A percentile compares a stretch with the other conserved stretches of the same genome.
phyloP scores from a whole-genome alignment of 64 coral and sea anemone genomes.

The Stichodactyla mertensii region DNA sequence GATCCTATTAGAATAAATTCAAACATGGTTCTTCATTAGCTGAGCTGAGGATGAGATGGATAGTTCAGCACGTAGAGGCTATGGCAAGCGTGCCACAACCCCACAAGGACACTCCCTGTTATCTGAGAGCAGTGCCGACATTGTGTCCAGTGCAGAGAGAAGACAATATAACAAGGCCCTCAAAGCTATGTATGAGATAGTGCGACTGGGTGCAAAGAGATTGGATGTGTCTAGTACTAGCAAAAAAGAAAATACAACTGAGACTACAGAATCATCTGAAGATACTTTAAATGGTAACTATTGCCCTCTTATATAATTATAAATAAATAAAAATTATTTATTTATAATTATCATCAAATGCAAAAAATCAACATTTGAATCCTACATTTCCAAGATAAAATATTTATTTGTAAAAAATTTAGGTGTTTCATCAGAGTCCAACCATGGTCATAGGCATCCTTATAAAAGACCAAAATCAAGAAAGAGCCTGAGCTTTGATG shows the following conservation, averaged over 20 bases:
- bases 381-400: no score
- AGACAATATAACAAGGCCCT: constrained; percentile 87
- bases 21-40: background rate
- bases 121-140: constrained; percentile 2
- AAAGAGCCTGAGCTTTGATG: constrained; percentile 45
- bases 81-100: background rate
- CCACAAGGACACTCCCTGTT: background rate
- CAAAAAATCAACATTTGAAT: no score
- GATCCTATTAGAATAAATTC: background rate
- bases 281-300: constrained; percentile 18
- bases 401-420: no score
- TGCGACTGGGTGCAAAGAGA: constrained; percentile 63
- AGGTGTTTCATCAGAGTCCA: background rate
- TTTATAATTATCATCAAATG: no score
- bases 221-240: constrained; percentile 32
- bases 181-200: constrained; percentile 91
- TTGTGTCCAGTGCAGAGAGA: constrained; percentile 75
- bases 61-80: background rate
- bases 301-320: background rate
- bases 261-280: constrained; percentile 56
- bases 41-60: background rate
- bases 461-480: constrained; percentile 16
- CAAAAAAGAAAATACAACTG: constrained; percentile 11
- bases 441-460: background rate
- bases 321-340: no score